Evolutionary conservation across 2,888 invertebrate genomes (phyloP).

Genomic region (Caenorhabditis macrosperma): DNA sequence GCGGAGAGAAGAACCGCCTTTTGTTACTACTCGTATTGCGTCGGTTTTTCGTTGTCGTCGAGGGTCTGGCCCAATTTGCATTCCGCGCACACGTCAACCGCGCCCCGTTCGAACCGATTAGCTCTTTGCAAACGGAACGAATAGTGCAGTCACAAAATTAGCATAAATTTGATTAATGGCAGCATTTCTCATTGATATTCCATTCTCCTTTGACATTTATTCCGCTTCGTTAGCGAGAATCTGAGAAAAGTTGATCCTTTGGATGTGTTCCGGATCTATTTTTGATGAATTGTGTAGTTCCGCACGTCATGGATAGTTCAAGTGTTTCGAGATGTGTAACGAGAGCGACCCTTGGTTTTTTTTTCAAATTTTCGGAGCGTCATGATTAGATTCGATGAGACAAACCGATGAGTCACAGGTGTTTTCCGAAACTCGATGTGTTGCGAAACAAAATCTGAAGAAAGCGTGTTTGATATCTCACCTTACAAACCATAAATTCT

Average conservation of each 20-base stretch:
- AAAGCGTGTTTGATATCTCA: slow-evolving; percentile 18
- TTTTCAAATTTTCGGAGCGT: too few relatives aligned
- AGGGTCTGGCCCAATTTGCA: slow-evolving; percentile 40
- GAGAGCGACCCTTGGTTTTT: too few relatives aligned
- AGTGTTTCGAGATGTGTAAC: too few relatives aligned
- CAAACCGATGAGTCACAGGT: background rate
- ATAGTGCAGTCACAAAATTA: slow-evolving; percentile 45
- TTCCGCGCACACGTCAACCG: slow-evolving; percentile 29
- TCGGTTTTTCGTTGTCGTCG: slow-evolving; percentile 2
- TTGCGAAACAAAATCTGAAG: background rate
- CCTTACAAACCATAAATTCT: background rate
- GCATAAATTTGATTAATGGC: slow-evolving; percentile 57
- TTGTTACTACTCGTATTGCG: slow-evolving; percentile 25
- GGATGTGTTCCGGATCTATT: background rate
- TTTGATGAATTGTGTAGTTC: background rate
- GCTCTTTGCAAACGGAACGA: slow-evolving; percentile 42
- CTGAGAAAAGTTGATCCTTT: too few relatives aligned
- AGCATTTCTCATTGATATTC: slow-evolving; percentile 40
- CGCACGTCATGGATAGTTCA: too few relatives aligned
- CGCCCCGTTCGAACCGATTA: slow-evolving; percentile 45
- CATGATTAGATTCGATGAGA: background rate
- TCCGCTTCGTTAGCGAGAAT: background rate
- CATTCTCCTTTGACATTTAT: slow-evolving; percentile 1
- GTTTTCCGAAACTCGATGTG: slow-evolving; percentile 7
- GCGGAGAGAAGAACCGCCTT: slow-evolving; percentile 14